A percentile compares a stretch with the other conserved stretches of the same genome.
Evolutionary conservation across 2,797 vertebrate genomes (phyloP).

Genomic region (Alcedo quadribrachys): DNA sequence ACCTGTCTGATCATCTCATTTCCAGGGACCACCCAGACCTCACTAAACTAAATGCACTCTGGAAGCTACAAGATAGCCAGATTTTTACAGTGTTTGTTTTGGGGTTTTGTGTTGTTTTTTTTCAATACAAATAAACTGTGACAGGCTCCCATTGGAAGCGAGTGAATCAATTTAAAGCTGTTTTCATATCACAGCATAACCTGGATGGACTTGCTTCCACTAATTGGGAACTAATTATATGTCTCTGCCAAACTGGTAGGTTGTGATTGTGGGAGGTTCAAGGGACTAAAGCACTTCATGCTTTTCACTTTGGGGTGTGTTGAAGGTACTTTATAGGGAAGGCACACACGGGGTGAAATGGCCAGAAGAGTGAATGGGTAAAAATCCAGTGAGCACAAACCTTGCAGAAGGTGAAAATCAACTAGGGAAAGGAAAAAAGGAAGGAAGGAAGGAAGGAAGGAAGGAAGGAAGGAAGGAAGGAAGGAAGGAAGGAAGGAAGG

Average conservation of each 20-base stretch:
- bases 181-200: neutral
- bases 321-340: neutral
- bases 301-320: neutral
- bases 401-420: neutral
- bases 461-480: too few relatives aligned
- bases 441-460: too few relatives aligned
- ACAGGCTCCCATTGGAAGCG: neutral
- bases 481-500: too few relatives aligned
- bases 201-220: neutral
- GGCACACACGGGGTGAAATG: neutral
- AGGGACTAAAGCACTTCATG: neutral
- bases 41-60: neutral
- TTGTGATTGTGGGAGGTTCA: neutral
- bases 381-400: neutral
- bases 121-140: neutral
- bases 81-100: neutral
- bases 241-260: neutral
- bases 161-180: neutral
- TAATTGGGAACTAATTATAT: constrained; percentile 3
- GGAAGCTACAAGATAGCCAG: neutral
- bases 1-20: constrained; percentile 11
- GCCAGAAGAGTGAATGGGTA: neutral
- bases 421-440: neutral
- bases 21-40: constrained; percentile 11
- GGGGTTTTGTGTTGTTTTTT: neutral